Evolutionary conservation across 2,797 vertebrate species (phyloP).

Genomic region (Cynodonichthys magdalenae): DNA sequence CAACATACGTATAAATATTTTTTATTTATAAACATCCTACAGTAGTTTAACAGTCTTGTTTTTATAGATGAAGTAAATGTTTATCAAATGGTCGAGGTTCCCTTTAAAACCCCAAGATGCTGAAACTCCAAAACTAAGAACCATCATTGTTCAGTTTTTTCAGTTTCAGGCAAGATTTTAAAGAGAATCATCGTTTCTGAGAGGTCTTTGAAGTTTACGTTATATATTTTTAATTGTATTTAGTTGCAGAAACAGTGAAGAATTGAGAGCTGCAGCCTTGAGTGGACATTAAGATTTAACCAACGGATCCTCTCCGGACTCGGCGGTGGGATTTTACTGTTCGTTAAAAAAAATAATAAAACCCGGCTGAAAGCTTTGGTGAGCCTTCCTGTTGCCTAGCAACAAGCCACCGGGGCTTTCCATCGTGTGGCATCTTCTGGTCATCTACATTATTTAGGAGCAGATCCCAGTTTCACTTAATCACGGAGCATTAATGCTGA

Average conservation of each 20-base stretch:
- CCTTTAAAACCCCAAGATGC: no score
- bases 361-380: background rate
- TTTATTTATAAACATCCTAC: no score
- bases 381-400: conserved; percentile 26
- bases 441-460: conserved; percentile 33
- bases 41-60: no score
- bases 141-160: no score
- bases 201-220: background rate
- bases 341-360: background rate
- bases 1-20: no score
- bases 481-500: background rate
- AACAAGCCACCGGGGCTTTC: conserved; percentile 18
- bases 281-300: conserved; percentile 13
- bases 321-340: background rate
- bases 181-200: no score
- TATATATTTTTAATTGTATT: background rate
- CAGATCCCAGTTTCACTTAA: conserved; percentile 10
- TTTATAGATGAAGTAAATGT: no score
- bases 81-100: no score
- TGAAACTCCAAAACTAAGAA: no score
- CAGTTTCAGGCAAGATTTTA: no score
- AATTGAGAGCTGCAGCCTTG: background rate
- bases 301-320: background rate
- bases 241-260: background rate
- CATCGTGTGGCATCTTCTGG: conserved; percentile 7